A percentile compares a stretch with the other conserved stretches of the same genome.
phyloP scores from a whole-genome alignment of 2,797 vertebrate genomes.

The Crenichthys baileyi region DNA sequence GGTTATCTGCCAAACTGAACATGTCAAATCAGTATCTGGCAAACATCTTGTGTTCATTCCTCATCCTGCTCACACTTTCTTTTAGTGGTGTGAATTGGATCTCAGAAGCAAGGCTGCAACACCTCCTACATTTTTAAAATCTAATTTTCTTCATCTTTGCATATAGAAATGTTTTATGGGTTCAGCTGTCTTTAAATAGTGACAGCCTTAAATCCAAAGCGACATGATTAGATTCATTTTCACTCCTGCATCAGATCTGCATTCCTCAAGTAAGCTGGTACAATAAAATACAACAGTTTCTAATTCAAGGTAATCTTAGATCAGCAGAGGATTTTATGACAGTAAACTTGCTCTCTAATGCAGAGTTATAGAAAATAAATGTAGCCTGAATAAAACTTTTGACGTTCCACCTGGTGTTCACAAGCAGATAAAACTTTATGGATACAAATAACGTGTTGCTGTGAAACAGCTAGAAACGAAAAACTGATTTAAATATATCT shows the following conservation, averaged over 20 bases:
- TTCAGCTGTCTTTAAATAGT: constrained; percentile 7
- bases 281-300: constrained; percentile 16
- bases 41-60: constrained; percentile 20
- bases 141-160: neutral
- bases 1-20: constrained; percentile 28
- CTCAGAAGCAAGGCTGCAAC: constrained; percentile 14
- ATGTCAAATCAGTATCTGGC: constrained; percentile 14
- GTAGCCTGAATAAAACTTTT: constrained; percentile 44
- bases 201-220: constrained; percentile 4
- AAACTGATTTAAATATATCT: neutral
- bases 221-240: constrained; percentile 41
- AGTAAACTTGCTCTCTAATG: constrained; percentile 37
- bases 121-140: constrained; percentile 8
- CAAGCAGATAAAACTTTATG: constrained; percentile 48
- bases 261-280: constrained; percentile 21
- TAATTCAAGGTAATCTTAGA: constrained; percentile 38
- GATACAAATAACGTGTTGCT: constrained; percentile 16
- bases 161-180: neutral
- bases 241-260: constrained; percentile 24
- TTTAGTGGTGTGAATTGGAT: constrained; percentile 20
- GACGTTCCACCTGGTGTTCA: constrained; percentile 36
- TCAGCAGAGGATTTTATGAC: constrained; percentile 21
- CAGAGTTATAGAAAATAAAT: constrained; percentile 50
- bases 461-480: constrained; percentile 13
- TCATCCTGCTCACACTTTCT: constrained; percentile 23